Evolutionary conservation across 23 tunicate genomes (phyloP).

Genomic region (Clavelina lepadiformis): DNA sequence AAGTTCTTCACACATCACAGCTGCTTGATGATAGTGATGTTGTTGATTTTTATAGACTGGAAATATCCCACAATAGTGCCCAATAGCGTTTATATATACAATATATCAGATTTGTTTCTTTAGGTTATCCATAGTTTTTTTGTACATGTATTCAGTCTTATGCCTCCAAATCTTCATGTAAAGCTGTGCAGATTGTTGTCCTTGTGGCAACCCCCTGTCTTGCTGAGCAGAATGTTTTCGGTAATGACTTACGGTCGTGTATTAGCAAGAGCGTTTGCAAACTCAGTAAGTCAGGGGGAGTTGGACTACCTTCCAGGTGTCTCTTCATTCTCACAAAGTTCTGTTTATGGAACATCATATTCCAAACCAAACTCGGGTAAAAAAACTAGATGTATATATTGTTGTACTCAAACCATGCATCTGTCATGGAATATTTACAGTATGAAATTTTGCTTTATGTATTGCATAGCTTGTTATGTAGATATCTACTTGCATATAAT

Average conservation of each 20-base stretch:
- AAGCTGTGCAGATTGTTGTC: conserved; percentile 28
- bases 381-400: too few species aligned
- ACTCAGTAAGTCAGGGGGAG: conserved; percentile 55
- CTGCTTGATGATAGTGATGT: too few species aligned
- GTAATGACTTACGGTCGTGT: conserved; percentile 67
- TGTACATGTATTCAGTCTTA: neutral
- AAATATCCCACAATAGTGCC: too few species aligned
- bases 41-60: too few species aligned
- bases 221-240: conserved; percentile 72
- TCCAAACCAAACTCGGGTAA: conserved; percentile 48
- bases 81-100: too few species aligned
- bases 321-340: conserved; percentile 26
- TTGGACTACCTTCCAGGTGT: conserved; percentile 34
- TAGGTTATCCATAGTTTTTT: neutral
- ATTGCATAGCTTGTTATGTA: too few species aligned
- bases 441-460: too few species aligned
- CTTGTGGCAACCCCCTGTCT: conserved; percentile 49
- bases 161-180: conserved; percentile 39
- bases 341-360: conserved; percentile 21
- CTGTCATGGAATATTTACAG: too few species aligned
- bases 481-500: neutral
- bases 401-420: too few species aligned
- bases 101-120: too few species aligned
- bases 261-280: conserved; percentile 57
- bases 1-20: too few species aligned